Evolutionary conservation across 1,140 invertebrate genomes (phyloP), one percentile per base, ranked within the genome.

Genomic region (Diabrotica virgifera): DNA sequence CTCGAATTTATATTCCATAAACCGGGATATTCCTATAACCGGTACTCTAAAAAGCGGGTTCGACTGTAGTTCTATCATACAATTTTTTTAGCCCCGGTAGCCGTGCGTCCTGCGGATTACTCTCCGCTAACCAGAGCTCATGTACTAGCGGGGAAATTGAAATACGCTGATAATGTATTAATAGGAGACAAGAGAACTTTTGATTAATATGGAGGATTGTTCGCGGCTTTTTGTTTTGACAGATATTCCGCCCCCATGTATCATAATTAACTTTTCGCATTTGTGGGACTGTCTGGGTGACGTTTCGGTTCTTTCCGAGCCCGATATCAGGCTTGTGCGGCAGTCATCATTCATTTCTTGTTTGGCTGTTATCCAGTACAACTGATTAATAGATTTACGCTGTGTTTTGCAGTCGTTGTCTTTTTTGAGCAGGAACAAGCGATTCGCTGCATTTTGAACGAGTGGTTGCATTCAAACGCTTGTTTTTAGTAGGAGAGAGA

Each of bases 101-200:
- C 24, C 24, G 4, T 24, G 24, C 24, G 24, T 6, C 12, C 9
- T 12, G 14, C 46, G 59, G 38, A n/a, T 14, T 7, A 14, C 52
- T 12, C 37, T 13, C 56, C 11, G 56, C 37, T 40, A 35, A 63
- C 53, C 38, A 56, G 51, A 13, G 51, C 51, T 51, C n/a, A 52
- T 62, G 13, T n/a, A 52, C 14, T 36, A 52, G 51, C 8, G 8
- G n/a, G 40, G 40, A 40, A 40, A 55, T 54, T 62, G 35, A 53
- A 53, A 54, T 14, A 35, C 51, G 35, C 14, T 52, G 24, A 62
- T 53, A 51, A 55, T 53, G 52, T 62, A 55, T 55, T 62, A 62
- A 62, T 46, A 55, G 61, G 38, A 55, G 12, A 62, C 14, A 54
- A 14, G 24, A 40, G 51, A 50, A 36, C n/a, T 38, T 55, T 55